phyloP scores from a whole-genome alignment of 2,888 invertebrate genomes.

The Nomada flava region DNA sequence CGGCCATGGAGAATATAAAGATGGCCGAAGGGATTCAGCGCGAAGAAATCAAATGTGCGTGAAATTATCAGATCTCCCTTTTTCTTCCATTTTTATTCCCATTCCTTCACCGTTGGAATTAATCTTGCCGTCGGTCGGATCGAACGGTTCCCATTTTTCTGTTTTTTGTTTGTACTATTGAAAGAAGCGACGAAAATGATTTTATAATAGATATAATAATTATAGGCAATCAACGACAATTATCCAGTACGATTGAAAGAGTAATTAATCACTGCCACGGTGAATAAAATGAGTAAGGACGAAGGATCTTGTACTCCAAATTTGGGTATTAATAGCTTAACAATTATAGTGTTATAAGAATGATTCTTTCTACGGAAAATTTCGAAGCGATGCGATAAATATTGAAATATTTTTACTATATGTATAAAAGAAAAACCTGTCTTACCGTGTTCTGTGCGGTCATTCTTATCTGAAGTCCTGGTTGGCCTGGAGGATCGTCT shows the following conservation, averaged over 20 bases:
- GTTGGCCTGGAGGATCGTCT: slow-evolving; percentile 83
- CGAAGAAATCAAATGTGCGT: slow-evolving; percentile 77
- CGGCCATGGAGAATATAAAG: slow-evolving; percentile 66
- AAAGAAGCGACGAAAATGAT: neutral
- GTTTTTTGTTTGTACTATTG: neutral
- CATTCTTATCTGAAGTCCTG: slow-evolving; percentile 36
- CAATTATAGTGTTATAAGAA: neutral
- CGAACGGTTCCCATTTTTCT: slow-evolving; percentile 1
- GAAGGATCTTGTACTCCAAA: neutral
- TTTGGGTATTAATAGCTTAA: too few relatives aligned
- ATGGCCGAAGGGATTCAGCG: slow-evolving; percentile 74
- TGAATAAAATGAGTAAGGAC: neutral
- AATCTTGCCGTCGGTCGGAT: slow-evolving; percentile 43
- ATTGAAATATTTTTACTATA: neutral
- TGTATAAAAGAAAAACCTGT: neutral
- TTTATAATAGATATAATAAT: too few relatives aligned
- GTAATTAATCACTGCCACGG: neutral
- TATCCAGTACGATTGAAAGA: too few relatives aligned
- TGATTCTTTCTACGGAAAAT: neutral
- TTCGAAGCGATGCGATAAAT: neutral
- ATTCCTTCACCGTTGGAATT: slow-evolving; percentile 48
- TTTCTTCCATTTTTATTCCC: slow-evolving; percentile 9
- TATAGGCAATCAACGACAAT: too few relatives aligned
- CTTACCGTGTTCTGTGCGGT: slow-evolving; percentile 57
- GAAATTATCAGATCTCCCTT: slow-evolving; percentile 68